Evolutionary conservation across 2,113 vertebrate species (phyloP), one percentile per base, ranked within the genome.

Genomic region (Colinus virginianus): DNA sequence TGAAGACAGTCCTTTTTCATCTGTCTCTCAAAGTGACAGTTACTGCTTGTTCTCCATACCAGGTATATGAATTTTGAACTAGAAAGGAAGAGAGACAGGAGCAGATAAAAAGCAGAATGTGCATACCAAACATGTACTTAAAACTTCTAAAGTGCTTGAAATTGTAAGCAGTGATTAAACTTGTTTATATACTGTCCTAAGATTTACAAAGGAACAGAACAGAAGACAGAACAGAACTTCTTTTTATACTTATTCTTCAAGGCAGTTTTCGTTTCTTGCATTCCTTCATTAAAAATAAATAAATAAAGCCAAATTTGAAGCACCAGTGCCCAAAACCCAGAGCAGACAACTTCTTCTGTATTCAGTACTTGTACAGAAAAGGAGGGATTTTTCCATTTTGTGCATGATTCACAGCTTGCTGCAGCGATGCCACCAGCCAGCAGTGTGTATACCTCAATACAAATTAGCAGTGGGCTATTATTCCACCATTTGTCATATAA

Each of bases 401-500:
- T 48, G 55, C 26, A 88, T 63, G 16, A 71, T 79, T 89, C 62
- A 67, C 13, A 34, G 53, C 94, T 93, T 91, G 28, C 67, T 87
- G 59, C 90, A 90, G 83, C 34, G 40, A 53, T 74, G 56, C 26
- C 36, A 64, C 55, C 62, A 85, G 56, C 74, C 78, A 93, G 71
- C 55, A 79, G 36, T 1, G 2, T 40, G n/a, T 77, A 79, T 40
- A 92, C 55, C 34, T 91, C 67, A 90, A 32, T 28, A 46, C 58
- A 93, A 89, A 87, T 92, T 95, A 95, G 32, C 40, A 80, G 51
- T 45, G 36, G n/a, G 25, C 48, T 66, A 14, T 70, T 87, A 85
- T 93, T 86, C 70, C 91, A 22, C 45, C 45, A 34, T 79, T 96
- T 90, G 78, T 84, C 78, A 82, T 78, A 59, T 84, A 84, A 76